phyloP scores from a whole-genome alignment of 2,888 invertebrate genomes.

The Phyllotreta striolata region DNA sequence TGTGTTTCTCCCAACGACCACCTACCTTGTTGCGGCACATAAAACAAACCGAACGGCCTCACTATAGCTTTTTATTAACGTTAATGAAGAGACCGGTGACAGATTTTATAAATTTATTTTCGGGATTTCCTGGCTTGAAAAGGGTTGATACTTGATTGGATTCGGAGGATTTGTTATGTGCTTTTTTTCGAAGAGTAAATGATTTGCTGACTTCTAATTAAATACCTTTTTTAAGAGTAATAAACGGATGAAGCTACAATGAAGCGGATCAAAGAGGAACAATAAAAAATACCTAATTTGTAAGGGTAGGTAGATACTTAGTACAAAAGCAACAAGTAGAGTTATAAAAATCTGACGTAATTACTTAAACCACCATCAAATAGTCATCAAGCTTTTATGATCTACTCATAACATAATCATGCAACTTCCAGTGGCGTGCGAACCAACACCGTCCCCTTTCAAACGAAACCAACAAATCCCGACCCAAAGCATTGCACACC shows the following conservation, averaged over 20 bases:
- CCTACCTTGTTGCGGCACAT: constrained; percentile 51
- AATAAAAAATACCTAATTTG: constrained; percentile 10
- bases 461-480: constrained; percentile 18
- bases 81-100: constrained; percentile 38
- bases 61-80: constrained; percentile 43
- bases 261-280: background rate
- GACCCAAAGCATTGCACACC: background rate
- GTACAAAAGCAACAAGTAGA: constrained; percentile 53
- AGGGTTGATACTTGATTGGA: constrained; percentile 12
- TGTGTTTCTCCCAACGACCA: constrained; percentile 51
- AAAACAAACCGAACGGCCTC: constrained; percentile 48
- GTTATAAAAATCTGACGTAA: constrained; percentile 57
- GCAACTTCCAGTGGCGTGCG: constrained; percentile 43
- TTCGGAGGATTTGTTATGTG: constrained; percentile 1
- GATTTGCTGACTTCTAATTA: too few relatives aligned
- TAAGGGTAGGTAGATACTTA: constrained; percentile 14
- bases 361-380: constrained; percentile 57
- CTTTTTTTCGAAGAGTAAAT: too few relatives aligned
- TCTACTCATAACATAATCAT: constrained; percentile 58
- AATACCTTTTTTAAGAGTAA: too few relatives aligned
- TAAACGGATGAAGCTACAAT: too few relatives aligned
- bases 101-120: constrained; percentile 39
- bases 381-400: constrained; percentile 58
- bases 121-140: constrained; percentile 9
- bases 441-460: background rate